Evolutionary conservation across 2,113 vertebrate genomes (phyloP), one percentile per base, ranked within the genome.

Genomic region (Halcyon senegalensis): DNA sequence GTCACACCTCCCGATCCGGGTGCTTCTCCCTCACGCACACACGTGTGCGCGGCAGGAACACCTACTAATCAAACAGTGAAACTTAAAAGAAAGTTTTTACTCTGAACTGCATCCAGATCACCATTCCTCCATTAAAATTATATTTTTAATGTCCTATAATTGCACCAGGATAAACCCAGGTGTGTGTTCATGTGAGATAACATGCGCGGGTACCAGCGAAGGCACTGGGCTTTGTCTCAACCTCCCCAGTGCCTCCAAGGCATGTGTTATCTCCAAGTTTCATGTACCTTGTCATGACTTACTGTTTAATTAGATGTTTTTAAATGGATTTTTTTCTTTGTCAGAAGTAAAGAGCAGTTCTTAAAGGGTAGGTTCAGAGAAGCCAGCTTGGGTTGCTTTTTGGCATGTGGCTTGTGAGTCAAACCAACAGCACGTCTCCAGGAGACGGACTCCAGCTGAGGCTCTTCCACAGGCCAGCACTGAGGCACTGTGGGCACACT

Each of bases 121-220:
- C 96, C 93, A 56, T 95, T 91, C 91, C 89, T 95, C 83, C 96
- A 95, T 90, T 94, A 82, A 85, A 93, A 96, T 87, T 46, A 74
- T 68, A 91, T 92, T 97, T 97, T 96, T 93, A 96, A 95, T 95
- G 96, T 82, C 92, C 87, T 66, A n/a, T 97, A 97, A 97, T 97
- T 97, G 96, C 90, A 60, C 19, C 74, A 20, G 95, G 94, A 91
- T 95, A 93, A 86, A 75, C 35, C 90, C 91, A 97, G 95, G 96
- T 94, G 95, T 93, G 95, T 96, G 96, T 89, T 94, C 73, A 30
- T 85, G 89, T 5, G 85, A 95, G 96, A 97, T 96, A 97, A 95
- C 93, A 56, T 69, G 48, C 25, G 19, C 43, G 25, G 94, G 91
- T 78, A 68, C 92, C 6, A 46, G 92, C 37, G 96, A 90, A 91